Conservation (phyloP, 2,797 vertebrate species). For the Cyprinodon diabolis region DNA sequence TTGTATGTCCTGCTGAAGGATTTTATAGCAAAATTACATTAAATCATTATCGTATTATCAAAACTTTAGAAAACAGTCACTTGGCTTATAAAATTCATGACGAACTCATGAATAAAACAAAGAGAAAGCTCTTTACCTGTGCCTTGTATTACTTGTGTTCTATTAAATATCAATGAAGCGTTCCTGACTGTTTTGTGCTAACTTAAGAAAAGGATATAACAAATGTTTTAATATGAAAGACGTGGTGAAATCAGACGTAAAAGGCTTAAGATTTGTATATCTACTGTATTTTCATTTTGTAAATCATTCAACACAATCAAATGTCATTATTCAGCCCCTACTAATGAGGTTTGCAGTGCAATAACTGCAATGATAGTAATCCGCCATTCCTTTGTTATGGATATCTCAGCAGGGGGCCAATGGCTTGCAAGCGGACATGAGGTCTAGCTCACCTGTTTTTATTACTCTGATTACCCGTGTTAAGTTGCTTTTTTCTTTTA, state of each 20-base stretch:
- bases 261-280: background rate
- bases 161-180: background rate
- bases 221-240: background rate
- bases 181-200: background rate
- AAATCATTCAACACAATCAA: background rate
- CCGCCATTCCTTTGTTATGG: background rate
- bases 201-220: background rate
- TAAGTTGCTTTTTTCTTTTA: slow-evolving; percentile 7
- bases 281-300: background rate
- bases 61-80: background rate
- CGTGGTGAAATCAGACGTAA: background rate
- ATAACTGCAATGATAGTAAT: background rate
- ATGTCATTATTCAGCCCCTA: background rate
- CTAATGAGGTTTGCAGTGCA: background rate
- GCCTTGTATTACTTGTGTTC: background rate
- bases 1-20: too few species aligned
- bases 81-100: slow-evolving; percentile 1
- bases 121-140: background rate
- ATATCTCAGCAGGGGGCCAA: background rate
- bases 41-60: too few species aligned
- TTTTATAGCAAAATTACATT: too few species aligned
- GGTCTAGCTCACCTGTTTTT: background rate
- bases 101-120: slow-evolving; percentile 1
- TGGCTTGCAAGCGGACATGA: background rate
- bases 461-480: background rate